A percentile compares a stretch with the other conserved stretches of the same genome.
Evolutionary conservation across 2,113 vertebrate genomes (phyloP).

Genomic region (Oxyruncus cristatus): DNA sequence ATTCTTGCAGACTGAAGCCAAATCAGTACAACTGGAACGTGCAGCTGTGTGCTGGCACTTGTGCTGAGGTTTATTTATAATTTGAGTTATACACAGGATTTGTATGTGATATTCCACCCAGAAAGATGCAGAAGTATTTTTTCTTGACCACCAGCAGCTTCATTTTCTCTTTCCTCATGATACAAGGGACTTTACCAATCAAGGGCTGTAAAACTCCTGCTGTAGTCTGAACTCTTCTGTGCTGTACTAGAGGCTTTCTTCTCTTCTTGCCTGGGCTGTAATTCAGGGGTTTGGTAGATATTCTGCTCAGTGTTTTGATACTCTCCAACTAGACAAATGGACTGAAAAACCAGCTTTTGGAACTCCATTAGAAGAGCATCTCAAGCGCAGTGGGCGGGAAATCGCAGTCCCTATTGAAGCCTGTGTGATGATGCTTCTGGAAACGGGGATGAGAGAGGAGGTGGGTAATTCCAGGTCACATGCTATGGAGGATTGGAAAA

Average conservation of each 20-base stretch:
- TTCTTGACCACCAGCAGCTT: not conserved
- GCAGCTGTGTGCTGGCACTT: not conserved
- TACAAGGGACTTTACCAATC: not conserved
- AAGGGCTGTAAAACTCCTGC: not conserved
- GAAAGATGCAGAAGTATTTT: conserved; percentile 12
- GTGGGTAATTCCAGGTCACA: conserved; percentile 15
- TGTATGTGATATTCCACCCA: not conserved
- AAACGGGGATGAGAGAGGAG: conserved; percentile 98
- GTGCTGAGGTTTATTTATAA: not conserved
- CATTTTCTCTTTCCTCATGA: not conserved
- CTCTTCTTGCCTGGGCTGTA: not conserved
- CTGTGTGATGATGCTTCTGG: conserved; percentile 97
- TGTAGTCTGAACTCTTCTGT: not conserved
- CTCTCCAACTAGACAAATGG: conserved; percentile 88
- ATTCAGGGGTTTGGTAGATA: not conserved
- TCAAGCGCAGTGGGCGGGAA: conserved; percentile 93
- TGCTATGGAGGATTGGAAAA: not conserved
- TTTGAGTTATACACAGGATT: not conserved
- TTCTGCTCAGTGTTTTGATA: conserved; percentile 36
- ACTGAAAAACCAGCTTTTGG: conserved; percentile 96
- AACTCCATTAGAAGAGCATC: conserved; percentile 90
- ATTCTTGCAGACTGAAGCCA: not conserved
- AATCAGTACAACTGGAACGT: not conserved
- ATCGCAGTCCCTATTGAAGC: conserved; percentile 92
- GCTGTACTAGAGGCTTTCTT: not conserved